Conservation (phyloP, 2,797 vertebrate species). For the Manis crassicaudata region DNA sequence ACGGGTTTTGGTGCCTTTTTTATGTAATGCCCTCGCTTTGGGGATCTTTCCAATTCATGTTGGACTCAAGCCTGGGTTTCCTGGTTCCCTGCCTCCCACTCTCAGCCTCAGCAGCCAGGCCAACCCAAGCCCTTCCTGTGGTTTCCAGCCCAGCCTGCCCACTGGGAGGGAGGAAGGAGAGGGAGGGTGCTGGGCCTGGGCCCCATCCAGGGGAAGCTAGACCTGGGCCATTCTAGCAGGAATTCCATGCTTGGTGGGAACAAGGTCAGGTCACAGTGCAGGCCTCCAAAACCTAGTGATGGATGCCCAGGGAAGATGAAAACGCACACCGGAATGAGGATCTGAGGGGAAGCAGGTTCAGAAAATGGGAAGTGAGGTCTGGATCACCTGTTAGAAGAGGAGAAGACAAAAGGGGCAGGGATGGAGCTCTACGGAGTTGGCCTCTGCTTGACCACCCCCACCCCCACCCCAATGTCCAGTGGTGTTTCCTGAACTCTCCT, state of each 20-base stretch:
- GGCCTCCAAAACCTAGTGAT: not conserved
- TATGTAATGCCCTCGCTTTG: not conserved
- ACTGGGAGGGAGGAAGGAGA: not conserved
- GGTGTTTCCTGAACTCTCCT: not conserved
- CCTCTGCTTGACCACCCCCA: not conserved
- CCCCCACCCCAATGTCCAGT: no score
- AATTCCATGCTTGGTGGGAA: not conserved
- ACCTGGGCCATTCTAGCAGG: not conserved
- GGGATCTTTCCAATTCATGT: slow-evolving; percentile 32
- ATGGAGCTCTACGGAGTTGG: not conserved
- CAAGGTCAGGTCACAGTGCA: not conserved
- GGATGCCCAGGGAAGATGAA: not conserved
- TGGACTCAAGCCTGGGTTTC: slow-evolving; percentile 59
- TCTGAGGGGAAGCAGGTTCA: not conserved
- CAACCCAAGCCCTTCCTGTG: slow-evolving; percentile 66
- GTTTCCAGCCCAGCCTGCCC: slow-evolving; percentile 32
- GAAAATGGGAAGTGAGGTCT: not conserved
- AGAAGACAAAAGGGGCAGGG: not conserved
- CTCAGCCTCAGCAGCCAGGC: not conserved
- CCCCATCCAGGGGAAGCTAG: not conserved
- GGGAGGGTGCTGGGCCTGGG: not conserved
- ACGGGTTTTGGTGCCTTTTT: not conserved
- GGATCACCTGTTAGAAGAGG: not conserved
- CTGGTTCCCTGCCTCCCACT: slow-evolving; percentile 11
- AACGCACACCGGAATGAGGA: not conserved